phyloP scores from a whole-genome alignment of 2,797 vertebrate species.

The Petrocephalus schoutedeni region DNA sequence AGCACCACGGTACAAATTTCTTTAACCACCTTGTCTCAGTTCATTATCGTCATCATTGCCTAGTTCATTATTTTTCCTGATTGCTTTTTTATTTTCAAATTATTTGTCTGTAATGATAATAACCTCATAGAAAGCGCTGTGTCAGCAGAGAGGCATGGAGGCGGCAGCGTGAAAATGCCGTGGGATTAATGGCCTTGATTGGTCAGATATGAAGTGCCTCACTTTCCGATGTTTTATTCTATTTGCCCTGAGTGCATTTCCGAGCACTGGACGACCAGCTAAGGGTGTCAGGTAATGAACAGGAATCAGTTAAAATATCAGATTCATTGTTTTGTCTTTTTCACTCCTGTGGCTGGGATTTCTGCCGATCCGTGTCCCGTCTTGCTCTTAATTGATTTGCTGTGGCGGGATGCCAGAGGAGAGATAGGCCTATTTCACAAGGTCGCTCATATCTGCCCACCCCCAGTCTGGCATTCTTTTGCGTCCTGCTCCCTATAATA shows the following conservation, averaged over 20 bases:
- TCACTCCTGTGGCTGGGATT: neutral
- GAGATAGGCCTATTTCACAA: neutral
- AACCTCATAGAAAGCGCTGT: neutral
- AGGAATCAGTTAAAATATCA: neutral
- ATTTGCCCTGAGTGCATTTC: neutral
- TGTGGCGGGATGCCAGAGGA: neutral
- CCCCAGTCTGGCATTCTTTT: neutral
- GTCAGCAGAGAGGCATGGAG: neutral
- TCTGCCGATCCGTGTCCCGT: neutral
- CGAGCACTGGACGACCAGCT: neutral
- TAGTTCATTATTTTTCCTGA: neutral
- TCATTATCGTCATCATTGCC: conserved; percentile 1
- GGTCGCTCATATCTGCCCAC: neutral
- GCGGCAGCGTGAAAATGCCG: neutral
- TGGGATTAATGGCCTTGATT: conserved; percentile 1
- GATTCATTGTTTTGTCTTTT: neutral
- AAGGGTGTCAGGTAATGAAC: neutral
- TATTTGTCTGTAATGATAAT: neutral
- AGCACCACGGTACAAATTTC: neutral
- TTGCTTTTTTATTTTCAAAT: neutral
- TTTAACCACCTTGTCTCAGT: conserved; percentile 11
- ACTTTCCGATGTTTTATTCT: neutral
- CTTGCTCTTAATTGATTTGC: neutral
- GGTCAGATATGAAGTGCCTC: neutral
- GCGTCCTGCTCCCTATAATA: neutral